A percentile compares a stretch with the other conserved stretches of the same genome.
These are phyloP conservation scores for Emys orbicularis DNA, from an alignment of 2,797 vertebrate genomes.

Conservation along the genomic window DNA sequence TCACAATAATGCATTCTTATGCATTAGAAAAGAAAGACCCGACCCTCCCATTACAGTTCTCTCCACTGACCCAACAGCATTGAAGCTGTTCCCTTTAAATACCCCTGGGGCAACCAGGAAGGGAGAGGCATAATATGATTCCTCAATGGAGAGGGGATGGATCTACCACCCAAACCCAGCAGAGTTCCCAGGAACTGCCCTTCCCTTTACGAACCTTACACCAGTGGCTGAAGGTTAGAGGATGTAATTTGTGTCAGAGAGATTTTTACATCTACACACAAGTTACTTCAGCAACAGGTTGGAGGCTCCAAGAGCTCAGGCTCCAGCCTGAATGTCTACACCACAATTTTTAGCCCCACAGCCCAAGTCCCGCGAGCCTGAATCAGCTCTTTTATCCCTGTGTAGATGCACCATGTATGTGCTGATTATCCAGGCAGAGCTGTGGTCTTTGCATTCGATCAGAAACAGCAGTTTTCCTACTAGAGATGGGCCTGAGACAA, in stretches of 20 bases:
- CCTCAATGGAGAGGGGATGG: accelerated
- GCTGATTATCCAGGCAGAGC: neutral
- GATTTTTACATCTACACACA: accelerated
- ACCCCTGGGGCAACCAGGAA: accelerated
- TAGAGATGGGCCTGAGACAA: neutral
- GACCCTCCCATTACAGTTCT: neutral
- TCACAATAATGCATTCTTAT: accelerated
- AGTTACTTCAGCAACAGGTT: accelerated
- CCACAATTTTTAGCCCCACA: too few relatives aligned
- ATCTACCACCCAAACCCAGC: accelerated
- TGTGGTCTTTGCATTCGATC: neutral
- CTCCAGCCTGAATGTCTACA: neutral
- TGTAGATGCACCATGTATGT: neutral
- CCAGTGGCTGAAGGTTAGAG: accelerated
- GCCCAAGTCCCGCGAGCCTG: too few relatives aligned
- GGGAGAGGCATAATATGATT: neutral
- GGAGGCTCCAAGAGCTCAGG: neutral
- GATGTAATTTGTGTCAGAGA: accelerated
- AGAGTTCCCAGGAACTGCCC: accelerated
- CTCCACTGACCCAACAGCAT: neutral
- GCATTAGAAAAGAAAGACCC: neutral
- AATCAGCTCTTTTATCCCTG: neutral
- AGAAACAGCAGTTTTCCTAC: neutral
- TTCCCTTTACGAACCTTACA: accelerated
- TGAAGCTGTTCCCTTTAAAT: neutral